Conservation (phyloP, 1,140 invertebrate species). For the Acyrthosiphon pisum region DNA sequence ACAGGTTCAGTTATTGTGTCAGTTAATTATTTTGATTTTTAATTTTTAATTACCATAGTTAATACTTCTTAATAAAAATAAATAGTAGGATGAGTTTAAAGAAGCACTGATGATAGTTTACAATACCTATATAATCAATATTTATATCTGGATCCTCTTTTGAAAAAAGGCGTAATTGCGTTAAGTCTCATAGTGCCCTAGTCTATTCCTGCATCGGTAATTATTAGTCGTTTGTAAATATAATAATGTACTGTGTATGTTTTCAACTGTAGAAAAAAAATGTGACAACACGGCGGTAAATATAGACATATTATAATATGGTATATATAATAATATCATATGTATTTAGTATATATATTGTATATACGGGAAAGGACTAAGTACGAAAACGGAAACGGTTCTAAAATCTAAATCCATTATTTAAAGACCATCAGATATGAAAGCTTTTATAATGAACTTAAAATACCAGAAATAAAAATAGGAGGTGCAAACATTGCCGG, state of each 20-base stretch:
- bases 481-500: background rate
- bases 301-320: too few species aligned
- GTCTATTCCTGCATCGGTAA: background rate
- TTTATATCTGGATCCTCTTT: too few species aligned
- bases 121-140: too few species aligned
- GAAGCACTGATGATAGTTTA: background rate
- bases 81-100: background rate
- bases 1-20: too few species aligned
- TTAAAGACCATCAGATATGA: background rate
- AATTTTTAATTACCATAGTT: too few species aligned
- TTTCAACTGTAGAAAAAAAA: background rate
- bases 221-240: background rate
- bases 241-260: background rate
- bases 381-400: background rate
- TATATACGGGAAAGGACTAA: background rate
- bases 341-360: too few species aligned
- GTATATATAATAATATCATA: too few species aligned
- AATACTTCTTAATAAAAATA: too few species aligned
- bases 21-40: too few species aligned
- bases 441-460: background rate
- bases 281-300: background rate
- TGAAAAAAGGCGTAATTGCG: background rate
- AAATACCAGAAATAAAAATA: background rate
- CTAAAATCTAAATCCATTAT: background rate
- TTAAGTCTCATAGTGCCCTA: background rate